A percentile compares a stretch with the other conserved stretches of the same genome.
Evolutionary conservation across 2,113 vertebrate species (phyloP).

Genomic region (Trachemys scripta): DNA sequence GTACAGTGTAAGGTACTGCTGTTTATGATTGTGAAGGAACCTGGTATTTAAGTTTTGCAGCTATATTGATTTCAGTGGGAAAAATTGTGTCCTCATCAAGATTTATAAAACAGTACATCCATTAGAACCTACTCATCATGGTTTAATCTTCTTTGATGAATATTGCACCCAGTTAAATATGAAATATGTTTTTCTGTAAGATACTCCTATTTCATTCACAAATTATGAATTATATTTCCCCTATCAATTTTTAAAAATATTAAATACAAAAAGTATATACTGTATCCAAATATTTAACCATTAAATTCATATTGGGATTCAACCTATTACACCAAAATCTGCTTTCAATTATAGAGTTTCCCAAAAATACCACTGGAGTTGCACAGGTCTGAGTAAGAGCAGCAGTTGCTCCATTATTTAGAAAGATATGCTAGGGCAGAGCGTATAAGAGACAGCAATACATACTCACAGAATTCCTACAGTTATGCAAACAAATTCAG

Average conservation of each 20-base stretch:
- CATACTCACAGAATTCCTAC: not conserved
- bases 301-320: not conserved
- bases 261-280: not conserved
- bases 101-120: conserved; percentile 23
- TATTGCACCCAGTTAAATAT: not conserved
- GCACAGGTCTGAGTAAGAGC: not conserved
- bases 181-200: conserved; percentile 14
- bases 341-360: not conserved
- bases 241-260: not conserved
- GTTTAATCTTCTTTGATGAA: not conserved
- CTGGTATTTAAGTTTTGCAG: conserved; percentile 41
- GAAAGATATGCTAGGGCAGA: not conserved
- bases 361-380: not conserved
- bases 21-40: conserved; percentile 62
- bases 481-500: not conserved
- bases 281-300: not conserved
- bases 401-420: not conserved
- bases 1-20: conserved; percentile 60
- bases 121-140: not conserved
- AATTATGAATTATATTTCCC: not conserved
- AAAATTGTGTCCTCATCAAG: conserved; percentile 5
- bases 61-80: not conserved
- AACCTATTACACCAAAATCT: not conserved
- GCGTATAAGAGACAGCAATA: not conserved
- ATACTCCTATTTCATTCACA: conserved; percentile 2